Base-by-base conservation (phyloP, 2,797 vertebrate species). In the Ctenopoma multispine region DNA sequence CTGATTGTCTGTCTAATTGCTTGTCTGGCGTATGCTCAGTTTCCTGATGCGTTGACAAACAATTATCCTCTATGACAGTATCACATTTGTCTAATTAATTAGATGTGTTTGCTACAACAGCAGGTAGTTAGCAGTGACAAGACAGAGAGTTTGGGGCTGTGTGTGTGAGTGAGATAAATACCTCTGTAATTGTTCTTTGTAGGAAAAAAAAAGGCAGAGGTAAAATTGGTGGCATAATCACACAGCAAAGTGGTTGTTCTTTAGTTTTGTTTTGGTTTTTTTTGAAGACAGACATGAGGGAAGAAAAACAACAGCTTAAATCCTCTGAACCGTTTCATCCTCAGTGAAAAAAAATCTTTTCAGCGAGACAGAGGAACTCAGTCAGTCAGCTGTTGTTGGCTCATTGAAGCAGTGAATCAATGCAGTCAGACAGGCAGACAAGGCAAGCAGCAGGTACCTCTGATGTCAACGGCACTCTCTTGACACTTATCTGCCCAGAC, bases 11-110 rank as follows among this genome's bases (percentile, higher is more conserved):
- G 87, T 55, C 70, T 86, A 85, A 87, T 84, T 87, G 78, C 57
- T 27, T 76, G 72, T 66, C 60, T 84, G 77, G 77, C 82, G 83
- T 74, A 51, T 82, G 75, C 83, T 84, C 69, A 36, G 78, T 75
- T 83, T 82, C 71, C 88, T 90, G 92, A 93, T 89, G 90, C 76
- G 82, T 80, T 89, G 90, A 93, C 92, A 94, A 94, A 94, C 93
- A 94, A 95, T 95, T 94, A 95, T 93, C 90, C 86, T 87, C 66
- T 72, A 85, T 90, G 90, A 93, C 87, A 93, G 87, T 89, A 91
- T 92, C 90, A 89, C 90, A 93, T 93, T 90, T 93, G 83, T 90
- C 89, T 92, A 92, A 95, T 94, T 95, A 95, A 95, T 93, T 91
- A 91, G 87, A 92, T 79, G 88, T 87, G 90, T 85, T 83, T 86